These are phyloP conservation scores for Phyllotreta cruciferae DNA, from an alignment of 2,888 invertebrate genomes.

Conservation along the genomic window DNA sequence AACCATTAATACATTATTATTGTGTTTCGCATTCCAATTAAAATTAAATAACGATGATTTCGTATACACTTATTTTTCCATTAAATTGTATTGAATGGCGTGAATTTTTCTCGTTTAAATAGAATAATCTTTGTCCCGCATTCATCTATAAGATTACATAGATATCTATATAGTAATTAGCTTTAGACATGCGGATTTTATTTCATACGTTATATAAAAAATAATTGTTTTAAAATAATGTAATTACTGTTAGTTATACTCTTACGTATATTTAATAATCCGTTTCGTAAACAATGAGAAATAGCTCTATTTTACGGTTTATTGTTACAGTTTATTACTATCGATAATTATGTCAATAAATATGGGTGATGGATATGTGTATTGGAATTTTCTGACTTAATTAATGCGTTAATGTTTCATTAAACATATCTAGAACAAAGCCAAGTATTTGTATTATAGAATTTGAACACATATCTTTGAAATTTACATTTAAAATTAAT, in stretches of 20 bases:
- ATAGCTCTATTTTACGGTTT: constrained; percentile 24
- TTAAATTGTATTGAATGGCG: constrained; percentile 6
- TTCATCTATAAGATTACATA: constrained; percentile 3
- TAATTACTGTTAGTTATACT: constrained; percentile 16
- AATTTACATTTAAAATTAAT: too few species aligned
- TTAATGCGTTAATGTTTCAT: too few species aligned
- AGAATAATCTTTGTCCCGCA: constrained; percentile 9
- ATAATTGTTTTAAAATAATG: constrained; percentile 30
- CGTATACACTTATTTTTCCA: neutral
- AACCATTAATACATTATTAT: too few species aligned
- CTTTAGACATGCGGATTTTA: constrained; percentile 32
- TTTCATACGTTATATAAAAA: constrained; percentile 37
- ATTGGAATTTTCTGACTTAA: too few species aligned
- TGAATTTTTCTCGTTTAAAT: constrained; percentile 15
- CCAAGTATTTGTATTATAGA: too few species aligned
- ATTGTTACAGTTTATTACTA: constrained; percentile 19
- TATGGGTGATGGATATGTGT: too few species aligned
- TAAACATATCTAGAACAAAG: too few species aligned
- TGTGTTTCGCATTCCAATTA: constrained; percentile 5
- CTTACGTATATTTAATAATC: constrained; percentile 23
- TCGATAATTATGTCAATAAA: constrained; percentile 15
- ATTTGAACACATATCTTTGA: too few species aligned
- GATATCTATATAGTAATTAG: constrained; percentile 30
- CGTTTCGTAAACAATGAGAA: constrained; percentile 29
- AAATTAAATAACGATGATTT: constrained; percentile 10